Percentiles rank a stretch among this genome's conserved stretches.
phyloP scores from a whole-genome alignment of 2,888 invertebrate species.

The Mimumesa dahlbomi region DNA sequence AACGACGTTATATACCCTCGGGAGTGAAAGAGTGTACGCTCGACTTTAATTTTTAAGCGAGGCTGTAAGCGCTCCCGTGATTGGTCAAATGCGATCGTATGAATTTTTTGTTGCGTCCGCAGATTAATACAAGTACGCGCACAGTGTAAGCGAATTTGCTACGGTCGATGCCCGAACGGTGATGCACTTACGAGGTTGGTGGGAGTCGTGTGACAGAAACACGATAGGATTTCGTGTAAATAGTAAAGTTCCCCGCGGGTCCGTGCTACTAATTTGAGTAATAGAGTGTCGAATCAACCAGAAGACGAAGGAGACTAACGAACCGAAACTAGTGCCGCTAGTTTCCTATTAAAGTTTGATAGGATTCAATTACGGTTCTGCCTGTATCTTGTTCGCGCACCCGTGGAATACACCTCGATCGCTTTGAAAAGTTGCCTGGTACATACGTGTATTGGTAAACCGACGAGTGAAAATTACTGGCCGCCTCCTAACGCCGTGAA shows the following conservation, averaged over 20 bases:
- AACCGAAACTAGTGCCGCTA: slow-evolving; percentile 29
- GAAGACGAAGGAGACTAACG: slow-evolving; percentile 7
- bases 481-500: slow-evolving; percentile 16
- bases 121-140: slow-evolving; percentile 32
- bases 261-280: slow-evolving; percentile 38
- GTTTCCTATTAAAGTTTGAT: slow-evolving; percentile 34
- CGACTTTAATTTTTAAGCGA: slow-evolving; percentile 56
- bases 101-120: slow-evolving; percentile 40
- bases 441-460: neutral
- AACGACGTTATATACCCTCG: neutral
- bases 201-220: slow-evolving; percentile 35
- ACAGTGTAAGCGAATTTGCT: slow-evolving; percentile 37
- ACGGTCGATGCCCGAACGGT: slow-evolving; percentile 55
- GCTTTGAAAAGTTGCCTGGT: slow-evolving; percentile 1
- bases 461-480: slow-evolving; percentile 34
- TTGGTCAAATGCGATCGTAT: slow-evolving; percentile 48
- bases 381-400: slow-evolving; percentile 25
- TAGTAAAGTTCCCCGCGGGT: slow-evolving; percentile 18
- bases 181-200: slow-evolving; percentile 24
- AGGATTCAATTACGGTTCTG: slow-evolving; percentile 37
- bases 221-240: slow-evolving; percentile 13
- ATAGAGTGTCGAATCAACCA: slow-evolving; percentile 21
- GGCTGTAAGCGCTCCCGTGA: slow-evolving; percentile 48
- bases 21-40: slow-evolving; percentile 47
- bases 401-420: slow-evolving; percentile 14